phyloP scores from a whole-genome alignment of 2,113 vertebrate species.

The Brachyhypopomus gauderio region DNA sequence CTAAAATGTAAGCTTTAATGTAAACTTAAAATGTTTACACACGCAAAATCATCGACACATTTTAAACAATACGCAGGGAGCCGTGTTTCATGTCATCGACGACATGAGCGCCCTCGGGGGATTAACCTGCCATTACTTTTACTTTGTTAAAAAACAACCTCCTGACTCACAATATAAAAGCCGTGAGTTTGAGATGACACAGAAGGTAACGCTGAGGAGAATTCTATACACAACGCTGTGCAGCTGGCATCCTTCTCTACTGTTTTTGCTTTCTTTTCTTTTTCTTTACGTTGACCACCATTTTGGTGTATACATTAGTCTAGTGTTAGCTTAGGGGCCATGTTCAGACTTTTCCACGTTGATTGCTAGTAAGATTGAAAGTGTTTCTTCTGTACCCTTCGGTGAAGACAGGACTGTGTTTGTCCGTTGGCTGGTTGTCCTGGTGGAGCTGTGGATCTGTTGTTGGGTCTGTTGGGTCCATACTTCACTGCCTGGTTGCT shows the following conservation, averaged over 20 bases:
- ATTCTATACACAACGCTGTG: background rate
- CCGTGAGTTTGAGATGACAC: background rate
- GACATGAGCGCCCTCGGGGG: no score
- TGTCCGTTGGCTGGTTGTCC: background rate
- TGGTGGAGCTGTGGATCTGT: background rate
- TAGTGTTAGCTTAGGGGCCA: background rate
- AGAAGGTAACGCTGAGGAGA: background rate
- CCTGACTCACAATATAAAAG: background rate
- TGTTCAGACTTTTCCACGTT: background rate
- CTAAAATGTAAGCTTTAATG: no score
- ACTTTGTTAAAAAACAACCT: background rate
- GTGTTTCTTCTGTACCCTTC: background rate
- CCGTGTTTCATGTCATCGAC: no score
- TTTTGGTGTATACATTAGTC: background rate
- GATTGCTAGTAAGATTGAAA: background rate
- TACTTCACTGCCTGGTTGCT: background rate
- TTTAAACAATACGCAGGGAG: no score
- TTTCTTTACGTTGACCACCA: background rate
- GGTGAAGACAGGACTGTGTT: background rate
- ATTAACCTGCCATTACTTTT: no score
- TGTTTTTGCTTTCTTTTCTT: background rate
- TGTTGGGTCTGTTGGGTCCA: background rate
- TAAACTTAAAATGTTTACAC: no score
- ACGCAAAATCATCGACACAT: no score
- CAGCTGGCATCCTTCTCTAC: background rate